Conservation (phyloP, 2,113 vertebrate species). For the Oryzias melastigma region DNA sequence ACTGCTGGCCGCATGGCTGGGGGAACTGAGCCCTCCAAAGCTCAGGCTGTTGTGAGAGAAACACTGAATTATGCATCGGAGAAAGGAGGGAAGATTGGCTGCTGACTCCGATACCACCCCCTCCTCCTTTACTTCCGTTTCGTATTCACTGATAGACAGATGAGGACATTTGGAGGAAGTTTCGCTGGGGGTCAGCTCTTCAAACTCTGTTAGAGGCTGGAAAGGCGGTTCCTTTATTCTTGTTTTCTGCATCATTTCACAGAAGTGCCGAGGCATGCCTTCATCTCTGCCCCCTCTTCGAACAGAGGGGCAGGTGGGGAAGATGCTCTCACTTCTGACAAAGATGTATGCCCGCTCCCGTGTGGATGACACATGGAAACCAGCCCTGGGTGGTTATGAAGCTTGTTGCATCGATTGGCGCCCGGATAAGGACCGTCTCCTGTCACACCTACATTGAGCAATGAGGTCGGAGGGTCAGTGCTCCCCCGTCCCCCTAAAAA, state of each 20-base stretch:
- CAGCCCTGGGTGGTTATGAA: conserved; percentile 38
- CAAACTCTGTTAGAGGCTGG: conserved; percentile 57
- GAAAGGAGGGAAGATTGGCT: conserved; percentile 60
- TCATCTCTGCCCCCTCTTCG: conserved; percentile 46
- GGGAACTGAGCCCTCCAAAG: conserved; percentile 69
- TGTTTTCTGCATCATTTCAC: conserved; percentile 76
- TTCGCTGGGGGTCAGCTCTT: conserved; percentile 61
- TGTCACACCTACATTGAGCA: conserved; percentile 53
- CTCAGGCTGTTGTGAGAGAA: conserved; percentile 76
- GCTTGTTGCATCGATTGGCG: conserved; percentile 54
- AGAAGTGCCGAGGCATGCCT: conserved; percentile 54
- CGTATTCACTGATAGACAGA: conserved; percentile 68
- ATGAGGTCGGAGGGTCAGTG: conserved; percentile 70
- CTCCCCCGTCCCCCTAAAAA: conserved; percentile 31
- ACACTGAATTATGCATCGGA: conserved; percentile 78
- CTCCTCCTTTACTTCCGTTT: conserved; percentile 56
- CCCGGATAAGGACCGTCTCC: conserved; percentile 47
- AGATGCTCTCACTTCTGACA: conserved; percentile 43
- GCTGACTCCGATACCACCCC: conserved; percentile 57
- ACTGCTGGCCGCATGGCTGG: conserved; percentile 71
- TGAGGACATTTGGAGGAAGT: conserved; percentile 62
- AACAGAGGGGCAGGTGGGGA: conserved; percentile 17
- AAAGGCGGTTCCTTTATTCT: conserved; percentile 29
- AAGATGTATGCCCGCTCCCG: conserved; percentile 54
- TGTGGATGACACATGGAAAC: conserved; percentile 58